phyloP scores from a whole-genome alignment of 2,888 invertebrate species.

The Molanna angustata region DNA sequence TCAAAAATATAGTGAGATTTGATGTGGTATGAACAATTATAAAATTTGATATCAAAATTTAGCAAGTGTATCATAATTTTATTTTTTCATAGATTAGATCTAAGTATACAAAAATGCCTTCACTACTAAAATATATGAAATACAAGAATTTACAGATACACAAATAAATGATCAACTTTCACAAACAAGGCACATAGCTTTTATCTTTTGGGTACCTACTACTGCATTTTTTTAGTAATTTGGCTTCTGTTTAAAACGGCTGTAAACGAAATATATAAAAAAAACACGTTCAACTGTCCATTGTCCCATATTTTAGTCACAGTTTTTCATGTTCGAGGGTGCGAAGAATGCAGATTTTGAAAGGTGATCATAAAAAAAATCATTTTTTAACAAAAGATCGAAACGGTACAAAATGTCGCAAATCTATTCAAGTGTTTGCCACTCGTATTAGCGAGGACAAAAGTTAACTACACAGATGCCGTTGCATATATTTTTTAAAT shows the following conservation, averaged over 20 bases:
- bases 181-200: too few relatives aligned
- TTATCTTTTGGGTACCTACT: too few relatives aligned
- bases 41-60: too few relatives aligned
- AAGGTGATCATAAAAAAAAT: conserved; percentile 21
- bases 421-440: conserved; percentile 10
- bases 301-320: conserved; percentile 18
- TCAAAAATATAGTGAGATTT: too few relatives aligned
- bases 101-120: too few relatives aligned
- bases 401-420: conserved; percentile 11
- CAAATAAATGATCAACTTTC: too few relatives aligned
- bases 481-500: conserved; percentile 16
- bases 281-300: conserved; percentile 23
- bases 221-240: conserved; percentile 10
- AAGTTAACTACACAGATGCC: conserved; percentile 12
- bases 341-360: conserved; percentile 28
- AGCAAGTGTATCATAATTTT: too few relatives aligned
- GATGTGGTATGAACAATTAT: too few relatives aligned
- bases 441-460: conserved; percentile 7
- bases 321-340: conserved; percentile 20
- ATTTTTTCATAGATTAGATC: too few relatives aligned
- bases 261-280: conserved; percentile 16
- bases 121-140: too few relatives aligned
- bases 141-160: too few relatives aligned
- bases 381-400: conserved; percentile 21
- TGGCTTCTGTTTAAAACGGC: conserved; percentile 20